Evolutionary conservation across 2,888 invertebrate species (phyloP), one percentile per base, ranked within the genome.

Genomic region (Frankliniella fusca): DNA sequence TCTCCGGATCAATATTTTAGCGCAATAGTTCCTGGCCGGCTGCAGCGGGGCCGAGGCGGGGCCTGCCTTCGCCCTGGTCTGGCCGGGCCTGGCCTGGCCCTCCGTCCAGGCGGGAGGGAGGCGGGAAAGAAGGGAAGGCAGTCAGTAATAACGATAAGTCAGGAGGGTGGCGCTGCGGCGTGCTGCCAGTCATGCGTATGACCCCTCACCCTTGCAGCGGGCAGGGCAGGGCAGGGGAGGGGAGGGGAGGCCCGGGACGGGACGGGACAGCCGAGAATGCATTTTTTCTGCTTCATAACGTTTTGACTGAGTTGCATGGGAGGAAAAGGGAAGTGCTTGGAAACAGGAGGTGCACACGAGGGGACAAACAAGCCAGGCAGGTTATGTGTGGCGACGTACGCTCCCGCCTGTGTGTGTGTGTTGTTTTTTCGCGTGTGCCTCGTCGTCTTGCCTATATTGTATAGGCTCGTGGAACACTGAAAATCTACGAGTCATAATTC

Each of bases 71-170:
- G n/a, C n/a, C n/a, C n/a, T n/a, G n/a, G n/a, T n/a, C n/a, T n/a
- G n/a, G n/a, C n/a, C n/a, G n/a, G n/a, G n/a, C n/a, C n/a, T n/a
- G 38, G 3, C 38, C 38, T 2, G 5, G 38, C 38, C 38, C 38
- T 38, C 3, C 38, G 38, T 38, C 38, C 38, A 38, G 61, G 61
- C 61, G 61, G 61, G 61, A 7, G 20, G 61, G 61, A 11, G 61
- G 61, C 20, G 38, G 38, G 5, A 38, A 38, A 38, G 61, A 11
- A n/a, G 61, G 15, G 61, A 8, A 12, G 54, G 54, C 54, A 54
- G 61, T 18, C 61, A n/a, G 70, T 27, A 76, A 76, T 76, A 76
- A 76, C 70, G 70, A 76, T 76, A 76, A 76, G 70, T 76, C 70
- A 23, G 70, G 12, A 27, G 70, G 70, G 70, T 76, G 23, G 70